A percentile compares a stretch with the other conserved stretches of the same genome.
Conservation (phyloP, 53 echinoderm and acorn worm species). For the Glandiceps talaboti region DNA sequence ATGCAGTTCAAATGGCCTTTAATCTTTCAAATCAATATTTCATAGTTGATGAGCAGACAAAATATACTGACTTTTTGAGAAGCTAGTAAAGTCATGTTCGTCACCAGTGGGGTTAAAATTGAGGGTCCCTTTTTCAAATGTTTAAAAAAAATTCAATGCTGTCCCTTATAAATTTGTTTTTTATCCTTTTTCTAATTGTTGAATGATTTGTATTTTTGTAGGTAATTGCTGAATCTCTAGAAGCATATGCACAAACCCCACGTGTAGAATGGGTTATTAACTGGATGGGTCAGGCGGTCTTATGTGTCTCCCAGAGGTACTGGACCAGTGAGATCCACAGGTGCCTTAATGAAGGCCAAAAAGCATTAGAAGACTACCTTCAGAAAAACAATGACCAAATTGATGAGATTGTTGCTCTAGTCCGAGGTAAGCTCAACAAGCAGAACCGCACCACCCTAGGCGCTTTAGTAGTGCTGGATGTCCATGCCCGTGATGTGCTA, state of each 20-base stretch:
- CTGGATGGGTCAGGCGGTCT: constrained; percentile 94
- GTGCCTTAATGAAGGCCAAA: constrained; percentile 60
- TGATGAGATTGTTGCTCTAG: constrained; percentile 91
- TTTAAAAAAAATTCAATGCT: too few relatives aligned
- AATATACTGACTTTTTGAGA: too few relatives aligned
- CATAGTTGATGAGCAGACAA: too few relatives aligned
- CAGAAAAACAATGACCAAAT: constrained; percentile 83
- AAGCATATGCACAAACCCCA: constrained; percentile 53
- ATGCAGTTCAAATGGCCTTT: too few relatives aligned
- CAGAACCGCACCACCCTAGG: constrained; percentile 98
- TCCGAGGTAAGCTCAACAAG: constrained; percentile 95
- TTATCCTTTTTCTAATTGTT: too few relatives aligned
- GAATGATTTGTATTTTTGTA: too few relatives aligned
- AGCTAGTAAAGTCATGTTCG: too few relatives aligned
- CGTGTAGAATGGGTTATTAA: constrained; percentile 80
- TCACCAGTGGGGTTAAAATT: too few relatives aligned
- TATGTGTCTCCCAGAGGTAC: constrained; percentile 78
- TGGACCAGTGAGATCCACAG: constrained; percentile 93
- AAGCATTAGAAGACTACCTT: constrained; percentile 62
- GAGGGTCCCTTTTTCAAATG: too few relatives aligned
- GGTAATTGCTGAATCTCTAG: constrained; percentile 88
- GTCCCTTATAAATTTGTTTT: too few relatives aligned
- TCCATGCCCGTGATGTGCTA: constrained; percentile 90
- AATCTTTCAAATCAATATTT: too few relatives aligned
- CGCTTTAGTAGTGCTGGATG: constrained; percentile 93